Conservation (phyloP, 2,113 vertebrate species). For the Gobius niger region DNA sequence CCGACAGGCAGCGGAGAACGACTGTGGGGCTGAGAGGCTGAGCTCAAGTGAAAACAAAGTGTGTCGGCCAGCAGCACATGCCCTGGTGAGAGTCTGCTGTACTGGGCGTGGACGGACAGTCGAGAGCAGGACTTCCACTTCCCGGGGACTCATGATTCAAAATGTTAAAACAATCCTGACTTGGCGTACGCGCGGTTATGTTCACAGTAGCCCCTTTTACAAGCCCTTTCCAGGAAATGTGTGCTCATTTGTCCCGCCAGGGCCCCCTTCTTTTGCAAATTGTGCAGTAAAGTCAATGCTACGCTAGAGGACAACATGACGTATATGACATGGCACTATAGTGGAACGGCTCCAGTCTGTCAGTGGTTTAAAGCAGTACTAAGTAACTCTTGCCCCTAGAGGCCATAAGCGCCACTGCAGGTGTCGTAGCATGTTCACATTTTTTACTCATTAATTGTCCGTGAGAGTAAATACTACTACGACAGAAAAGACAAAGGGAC, state of each 20-base stretch:
- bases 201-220: background rate
- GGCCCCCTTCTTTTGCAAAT: background rate
- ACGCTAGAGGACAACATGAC: no score
- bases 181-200: background rate
- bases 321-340: no score
- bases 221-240: background rate
- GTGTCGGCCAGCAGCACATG: slow-evolving; percentile 24
- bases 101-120: slow-evolving; percentile 45
- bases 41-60: slow-evolving; percentile 15
- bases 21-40: slow-evolving; percentile 26
- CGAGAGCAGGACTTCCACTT: background rate
- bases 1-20: slow-evolving; percentile 22
- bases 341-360: no score
- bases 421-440: no score
- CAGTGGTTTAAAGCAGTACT: no score
- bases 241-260: background rate
- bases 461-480: no score
- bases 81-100: slow-evolving; percentile 36
- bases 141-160: background rate
- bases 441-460: no score
- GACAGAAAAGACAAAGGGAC: no score
- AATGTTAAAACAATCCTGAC: background rate
- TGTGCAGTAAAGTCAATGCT: background rate
- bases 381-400: no score
- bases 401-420: no score